Base-by-base conservation (phyloP, 2,888 invertebrate species). In the Hemithea aestivaria region DNA sequence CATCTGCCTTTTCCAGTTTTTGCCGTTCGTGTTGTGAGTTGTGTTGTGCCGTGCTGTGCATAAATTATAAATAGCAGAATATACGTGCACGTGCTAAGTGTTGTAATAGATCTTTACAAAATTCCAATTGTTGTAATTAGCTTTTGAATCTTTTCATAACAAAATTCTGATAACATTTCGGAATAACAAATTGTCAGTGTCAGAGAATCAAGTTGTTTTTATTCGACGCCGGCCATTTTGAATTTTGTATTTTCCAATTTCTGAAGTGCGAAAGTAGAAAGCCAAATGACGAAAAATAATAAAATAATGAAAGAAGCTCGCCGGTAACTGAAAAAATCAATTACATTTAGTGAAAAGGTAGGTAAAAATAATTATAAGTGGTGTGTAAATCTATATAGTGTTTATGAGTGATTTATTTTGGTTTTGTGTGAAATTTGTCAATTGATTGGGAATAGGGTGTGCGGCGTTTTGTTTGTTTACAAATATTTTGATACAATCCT, bases 201-300 rank as follows among this genome's bases (percentile, higher is more conserved):
- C 53, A 56, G 49, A 46, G 49, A 53, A 30, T 58, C 54, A 56
- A n/a, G 68, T 59, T 62, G 58, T 58, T 75, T 72, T 35, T 66
- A 56, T 32, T 26, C 20, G 8, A 8, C 21, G 63, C 64, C 82
- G 74, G 84, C 84, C 84, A 84, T 84, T 74, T 84, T 84, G 82
- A 74, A 73, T 77, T 74, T 77, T 74, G 59, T 27, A 22, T 39
- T 27, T 25, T 53, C 60, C 16, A 5, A 4, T 16, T 16, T 4
- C 3, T 5, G 16, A 16, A 16, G 5, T 2, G 16, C 16, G 16
- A 16, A 16, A 16, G 16, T 56, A 51, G 53, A 51, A 51, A 43
- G 48, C 53, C 53, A 63, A 56, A 49, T 45, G 37, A 20, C 48
- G 39, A 53, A 56, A 16, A 16, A 16, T 5, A 4, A 16, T n/a